These are phyloP conservation scores for Prionace glauca DNA, from an alignment of 2,797 vertebrate genomes.

Conservation along the genomic window DNA sequence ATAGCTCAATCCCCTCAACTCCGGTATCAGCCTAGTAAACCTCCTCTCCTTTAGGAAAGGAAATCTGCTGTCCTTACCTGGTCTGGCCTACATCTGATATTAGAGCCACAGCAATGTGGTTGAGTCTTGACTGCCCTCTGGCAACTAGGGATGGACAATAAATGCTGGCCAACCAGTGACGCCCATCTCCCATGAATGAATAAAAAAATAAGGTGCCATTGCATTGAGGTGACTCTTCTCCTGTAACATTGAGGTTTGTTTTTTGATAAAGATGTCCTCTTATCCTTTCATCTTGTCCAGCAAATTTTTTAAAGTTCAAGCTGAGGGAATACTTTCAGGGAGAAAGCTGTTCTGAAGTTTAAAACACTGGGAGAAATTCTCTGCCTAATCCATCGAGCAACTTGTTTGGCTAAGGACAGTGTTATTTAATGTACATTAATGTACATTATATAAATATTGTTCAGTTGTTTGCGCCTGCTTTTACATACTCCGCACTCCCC, in stretches of 20 bases:
- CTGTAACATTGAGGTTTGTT: constrained; percentile 56
- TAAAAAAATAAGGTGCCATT: not conserved
- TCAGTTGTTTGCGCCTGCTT: not conserved
- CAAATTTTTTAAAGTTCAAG: not conserved
- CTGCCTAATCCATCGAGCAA: not conserved
- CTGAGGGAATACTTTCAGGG: not conserved
- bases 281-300: constrained; percentile 69
- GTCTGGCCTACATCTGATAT: no score
- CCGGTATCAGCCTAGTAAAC: no score
- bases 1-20: no score
- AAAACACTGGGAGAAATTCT: not conserved
- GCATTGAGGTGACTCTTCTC: not conserved
- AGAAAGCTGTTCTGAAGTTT: not conserved
- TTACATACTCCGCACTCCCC: not conserved
- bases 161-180: no score
- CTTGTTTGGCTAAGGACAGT: not conserved
- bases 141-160: no score
- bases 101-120: no score
- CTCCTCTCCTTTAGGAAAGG: no score
- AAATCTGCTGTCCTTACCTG: no score
- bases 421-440: not conserved
- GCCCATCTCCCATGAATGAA: no score
- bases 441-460: not conserved
- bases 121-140: no score
- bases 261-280: constrained; percentile 67